These are phyloP conservation scores for Liparis tanakae DNA, from an alignment of 2,797 vertebrate genomes.

Conservation along the genomic window DNA sequence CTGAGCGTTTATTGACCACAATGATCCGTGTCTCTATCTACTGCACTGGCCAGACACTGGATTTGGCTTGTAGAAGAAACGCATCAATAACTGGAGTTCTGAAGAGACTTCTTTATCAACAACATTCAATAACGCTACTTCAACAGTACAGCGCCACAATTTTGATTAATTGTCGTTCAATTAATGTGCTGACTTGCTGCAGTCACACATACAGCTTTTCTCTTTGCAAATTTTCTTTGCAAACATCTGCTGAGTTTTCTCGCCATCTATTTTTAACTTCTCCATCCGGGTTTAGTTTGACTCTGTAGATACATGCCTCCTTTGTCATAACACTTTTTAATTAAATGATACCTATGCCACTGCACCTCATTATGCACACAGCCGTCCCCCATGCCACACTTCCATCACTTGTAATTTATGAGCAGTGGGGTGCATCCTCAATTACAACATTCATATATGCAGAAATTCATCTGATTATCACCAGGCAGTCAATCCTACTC, in stretches of 20 bases:
- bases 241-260: constrained; percentile 45
- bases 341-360: constrained; percentile 76
- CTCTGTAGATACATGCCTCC: constrained; percentile 51
- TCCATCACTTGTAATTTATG: constrained; percentile 76
- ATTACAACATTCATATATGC: constrained; percentile 74
- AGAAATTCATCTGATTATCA: constrained; percentile 75
- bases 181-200: constrained; percentile 1
- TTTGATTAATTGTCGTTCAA: constrained; percentile 7
- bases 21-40: constrained; percentile 9
- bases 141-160: background rate
- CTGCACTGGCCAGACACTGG: constrained; percentile 10
- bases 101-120: constrained; percentile 8
- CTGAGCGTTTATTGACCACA: constrained; percentile 21
- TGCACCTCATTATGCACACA: constrained; percentile 67
- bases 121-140: background rate
- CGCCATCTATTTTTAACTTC: constrained; percentile 49
- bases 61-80: constrained; percentile 21
- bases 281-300: constrained; percentile 45
- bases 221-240: constrained; percentile 23
- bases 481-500: constrained; percentile 73
- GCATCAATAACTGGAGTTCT: background rate
- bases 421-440: constrained; percentile 69
- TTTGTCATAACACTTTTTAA: constrained; percentile 75
- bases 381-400: constrained; percentile 63
- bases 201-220: constrained; percentile 3